Percentiles rank a stretch among this genome's conserved stretches.
These are phyloP conservation scores for Allacma fusca DNA, from an alignment of 2,888 invertebrate species.

Conservation along the genomic window DNA sequence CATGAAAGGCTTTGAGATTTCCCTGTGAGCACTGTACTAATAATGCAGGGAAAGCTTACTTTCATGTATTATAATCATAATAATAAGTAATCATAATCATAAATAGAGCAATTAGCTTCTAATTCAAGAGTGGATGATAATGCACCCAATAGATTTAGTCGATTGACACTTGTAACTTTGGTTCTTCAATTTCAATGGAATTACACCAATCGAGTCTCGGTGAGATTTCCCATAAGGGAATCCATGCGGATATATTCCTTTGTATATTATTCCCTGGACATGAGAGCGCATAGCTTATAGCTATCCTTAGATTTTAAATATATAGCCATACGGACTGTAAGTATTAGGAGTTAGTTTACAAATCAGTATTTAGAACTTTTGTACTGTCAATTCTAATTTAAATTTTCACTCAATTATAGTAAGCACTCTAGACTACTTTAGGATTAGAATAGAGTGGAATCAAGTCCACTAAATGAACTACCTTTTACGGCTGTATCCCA, in stretches of 20 bases:
- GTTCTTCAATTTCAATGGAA: constrained; percentile 12
- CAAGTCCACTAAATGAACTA: background rate
- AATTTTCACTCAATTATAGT: background rate
- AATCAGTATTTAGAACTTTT: constrained; percentile 20
- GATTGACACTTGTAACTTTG: constrained; percentile 37
- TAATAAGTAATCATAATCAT: constrained; percentile 37
- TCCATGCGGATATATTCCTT: too few relatives aligned
- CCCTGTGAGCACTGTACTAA: background rate
- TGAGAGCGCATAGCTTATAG: too few relatives aligned
- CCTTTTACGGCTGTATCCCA: constrained; percentile 11
- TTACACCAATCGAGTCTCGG: background rate
- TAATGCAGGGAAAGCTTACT: background rate
- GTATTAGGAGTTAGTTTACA: background rate
- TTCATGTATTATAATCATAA: constrained; percentile 18
- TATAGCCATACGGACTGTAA: too few relatives aligned
- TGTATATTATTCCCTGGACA: too few relatives aligned
- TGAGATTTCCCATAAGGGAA: too few relatives aligned
- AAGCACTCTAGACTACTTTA: background rate
- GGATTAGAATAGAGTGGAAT: background rate
- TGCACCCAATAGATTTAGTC: constrained; percentile 6
- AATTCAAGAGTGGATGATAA: constrained; percentile 33
- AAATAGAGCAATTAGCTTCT: constrained; percentile 46
- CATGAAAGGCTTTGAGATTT: too few relatives aligned
- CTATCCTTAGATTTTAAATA: too few relatives aligned
- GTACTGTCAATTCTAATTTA: constrained; percentile 18